Evolutionary conservation across 2,113 vertebrate genomes (phyloP).

Genomic region (Siphamia tubifer): DNA sequence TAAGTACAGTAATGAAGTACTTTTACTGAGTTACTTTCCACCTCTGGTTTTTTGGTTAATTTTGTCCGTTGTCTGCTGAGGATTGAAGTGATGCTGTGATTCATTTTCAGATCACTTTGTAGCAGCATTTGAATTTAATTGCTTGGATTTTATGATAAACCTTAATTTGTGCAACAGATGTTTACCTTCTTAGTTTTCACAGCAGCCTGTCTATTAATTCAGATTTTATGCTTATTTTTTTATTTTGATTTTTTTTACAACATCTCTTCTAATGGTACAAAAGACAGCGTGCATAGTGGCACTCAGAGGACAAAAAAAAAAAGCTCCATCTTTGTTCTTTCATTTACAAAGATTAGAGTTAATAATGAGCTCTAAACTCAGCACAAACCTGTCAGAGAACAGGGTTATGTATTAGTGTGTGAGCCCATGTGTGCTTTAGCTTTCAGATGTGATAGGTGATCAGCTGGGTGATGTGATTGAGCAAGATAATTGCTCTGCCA

Average conservation of each 20-base stretch:
- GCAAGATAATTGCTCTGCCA: slow-evolving; percentile 2
- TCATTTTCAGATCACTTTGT: too few relatives aligned
- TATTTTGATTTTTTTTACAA: too few relatives aligned
- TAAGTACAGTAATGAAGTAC: too few relatives aligned
- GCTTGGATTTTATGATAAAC: too few relatives aligned
- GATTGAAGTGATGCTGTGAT: too few relatives aligned
- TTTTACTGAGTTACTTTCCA: too few relatives aligned
- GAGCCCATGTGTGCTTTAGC: neutral
- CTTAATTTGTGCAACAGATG: neutral
- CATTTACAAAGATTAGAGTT: neutral
- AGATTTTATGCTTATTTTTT: too few relatives aligned
- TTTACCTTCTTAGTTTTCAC: slow-evolving; percentile 1
- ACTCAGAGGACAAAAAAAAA: too few relatives aligned
- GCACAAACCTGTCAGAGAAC: neutral
- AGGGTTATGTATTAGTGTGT: neutral
- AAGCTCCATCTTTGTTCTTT: neutral
- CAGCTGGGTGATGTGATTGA: slow-evolving; percentile 10
- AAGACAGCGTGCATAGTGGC: too few relatives aligned
- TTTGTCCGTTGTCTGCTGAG: too few relatives aligned
- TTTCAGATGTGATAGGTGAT: slow-evolving; percentile 8
- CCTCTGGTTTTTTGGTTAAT: too few relatives aligned
- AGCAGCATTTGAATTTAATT: too few relatives aligned
- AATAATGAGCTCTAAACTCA: neutral
- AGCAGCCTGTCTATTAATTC: neutral
- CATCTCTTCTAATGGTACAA: neutral